These are phyloP conservation scores for Polydesmus complanatus DNA, from an alignment of 2,888 invertebrate genomes.

Conservation along the genomic window DNA sequence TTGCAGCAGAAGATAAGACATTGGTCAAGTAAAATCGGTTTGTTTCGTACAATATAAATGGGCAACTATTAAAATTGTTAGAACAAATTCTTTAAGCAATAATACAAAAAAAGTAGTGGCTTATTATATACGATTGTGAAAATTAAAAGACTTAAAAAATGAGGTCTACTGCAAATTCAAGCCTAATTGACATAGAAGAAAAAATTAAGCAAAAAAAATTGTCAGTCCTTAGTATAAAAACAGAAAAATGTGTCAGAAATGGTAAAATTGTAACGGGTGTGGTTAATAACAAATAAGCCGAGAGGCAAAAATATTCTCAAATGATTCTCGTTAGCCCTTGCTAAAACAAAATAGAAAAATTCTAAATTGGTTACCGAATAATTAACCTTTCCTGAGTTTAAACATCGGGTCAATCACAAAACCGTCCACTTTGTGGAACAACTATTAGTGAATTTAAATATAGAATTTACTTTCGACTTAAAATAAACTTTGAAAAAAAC, in stretches of 20 bases:
- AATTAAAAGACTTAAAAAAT: background rate
- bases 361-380: background rate
- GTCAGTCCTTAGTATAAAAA: background rate
- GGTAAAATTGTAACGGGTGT: background rate
- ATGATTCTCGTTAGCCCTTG: background rate
- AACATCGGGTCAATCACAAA: background rate
- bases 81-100: no score
- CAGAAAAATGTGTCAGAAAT: background rate
- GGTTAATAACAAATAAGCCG: no score
- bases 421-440: background rate
- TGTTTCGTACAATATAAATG: no score
- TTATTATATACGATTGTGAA: no score
- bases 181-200: background rate
- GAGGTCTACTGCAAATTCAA: background rate
- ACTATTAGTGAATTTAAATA: no score
- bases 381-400: background rate
- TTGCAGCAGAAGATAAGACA: no score
- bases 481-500: no score
- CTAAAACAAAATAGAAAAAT: background rate
- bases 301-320: no score
- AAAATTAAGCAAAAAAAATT: background rate
- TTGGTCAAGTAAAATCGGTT: no score
- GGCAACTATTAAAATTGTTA: no score
- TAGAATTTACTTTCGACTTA: no score
- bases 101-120: no score